These are phyloP conservation scores for Ips nitidus DNA, from an alignment of 1,140 invertebrate genomes.

Conservation along the genomic window DNA sequence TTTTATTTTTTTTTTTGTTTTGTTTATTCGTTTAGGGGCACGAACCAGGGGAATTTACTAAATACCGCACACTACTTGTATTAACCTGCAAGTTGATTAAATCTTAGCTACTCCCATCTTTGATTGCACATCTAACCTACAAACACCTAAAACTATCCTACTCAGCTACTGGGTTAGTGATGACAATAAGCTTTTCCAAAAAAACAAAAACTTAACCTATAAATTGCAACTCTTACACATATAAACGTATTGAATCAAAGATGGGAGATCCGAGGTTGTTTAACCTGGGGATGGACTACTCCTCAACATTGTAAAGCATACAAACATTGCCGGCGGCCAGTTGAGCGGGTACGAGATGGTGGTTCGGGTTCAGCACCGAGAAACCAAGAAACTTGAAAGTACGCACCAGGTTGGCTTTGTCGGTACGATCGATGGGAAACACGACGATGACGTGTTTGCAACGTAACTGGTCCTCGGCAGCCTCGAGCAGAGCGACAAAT, in stretches of 20 bases:
- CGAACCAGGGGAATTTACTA: no score
- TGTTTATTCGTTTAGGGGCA: no score
- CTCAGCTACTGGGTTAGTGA: neutral
- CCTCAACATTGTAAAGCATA: constrained; percentile 80
- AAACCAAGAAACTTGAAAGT: constrained; percentile 98
- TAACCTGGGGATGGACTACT: constrained; percentile 50
- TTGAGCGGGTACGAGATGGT: constrained; percentile 67
- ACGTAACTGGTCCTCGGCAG: constrained; percentile 89
- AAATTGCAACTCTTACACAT: no score
- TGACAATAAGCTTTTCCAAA: neutral
- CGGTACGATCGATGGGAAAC: constrained; percentile 63
- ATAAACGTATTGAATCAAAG: constrained; percentile 14
- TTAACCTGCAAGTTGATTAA: no score
- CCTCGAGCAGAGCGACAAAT: constrained; percentile 91
- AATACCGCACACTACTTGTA: no score
- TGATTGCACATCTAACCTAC: no score
- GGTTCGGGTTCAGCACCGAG: constrained; percentile 77
- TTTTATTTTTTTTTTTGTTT: no score
- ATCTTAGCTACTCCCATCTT: no score
- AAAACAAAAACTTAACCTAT: no score
- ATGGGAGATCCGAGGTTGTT: constrained; percentile 44
- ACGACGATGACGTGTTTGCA: constrained; percentile 76
- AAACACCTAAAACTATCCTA: neutral
- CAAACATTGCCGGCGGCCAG: constrained; percentile 68
- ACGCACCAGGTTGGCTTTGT: constrained; percentile 82